Conservation (phyloP, 2,113 vertebrate species). For the Nannobrachium achirus region DNA sequence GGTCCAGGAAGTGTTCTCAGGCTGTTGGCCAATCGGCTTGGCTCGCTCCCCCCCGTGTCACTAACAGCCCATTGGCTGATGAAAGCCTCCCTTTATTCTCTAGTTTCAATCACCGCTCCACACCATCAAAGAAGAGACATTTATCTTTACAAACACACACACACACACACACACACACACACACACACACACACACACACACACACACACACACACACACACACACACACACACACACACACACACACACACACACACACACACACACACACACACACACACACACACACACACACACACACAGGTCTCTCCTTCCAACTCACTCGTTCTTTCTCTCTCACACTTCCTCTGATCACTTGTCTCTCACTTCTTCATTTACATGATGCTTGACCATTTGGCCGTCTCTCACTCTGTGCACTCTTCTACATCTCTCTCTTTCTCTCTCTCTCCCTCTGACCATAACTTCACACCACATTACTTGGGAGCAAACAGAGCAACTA, state of each 20-base stretch:
- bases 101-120: constrained; percentile 65
- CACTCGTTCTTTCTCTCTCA: too few relatives aligned
- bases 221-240: background rate
- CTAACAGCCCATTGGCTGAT: constrained; percentile 77
- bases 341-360: too few relatives aligned
- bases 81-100: constrained; percentile 77
- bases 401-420: too few relatives aligned
- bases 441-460: too few relatives aligned
- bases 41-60: constrained; percentile 65
- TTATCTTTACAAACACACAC: constrained; percentile 59
- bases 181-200: constrained; percentile 5
- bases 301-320: background rate
- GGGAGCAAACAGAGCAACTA: too few relatives aligned
- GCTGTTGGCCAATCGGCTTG: constrained; percentile 76
- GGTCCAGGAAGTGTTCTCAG: constrained; percentile 76
- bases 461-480: too few relatives aligned
- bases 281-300: background rate
- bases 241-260: background rate
- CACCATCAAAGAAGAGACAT: constrained; percentile 71
- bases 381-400: too few relatives aligned
- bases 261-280: background rate
- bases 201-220: constrained; percentile 7
- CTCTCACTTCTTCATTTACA: too few relatives aligned
- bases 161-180: background rate
- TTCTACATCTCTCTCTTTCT: too few relatives aligned